Conservation (phyloP, 2,888 invertebrate genomes). For the Thelaira solivaga region DNA sequence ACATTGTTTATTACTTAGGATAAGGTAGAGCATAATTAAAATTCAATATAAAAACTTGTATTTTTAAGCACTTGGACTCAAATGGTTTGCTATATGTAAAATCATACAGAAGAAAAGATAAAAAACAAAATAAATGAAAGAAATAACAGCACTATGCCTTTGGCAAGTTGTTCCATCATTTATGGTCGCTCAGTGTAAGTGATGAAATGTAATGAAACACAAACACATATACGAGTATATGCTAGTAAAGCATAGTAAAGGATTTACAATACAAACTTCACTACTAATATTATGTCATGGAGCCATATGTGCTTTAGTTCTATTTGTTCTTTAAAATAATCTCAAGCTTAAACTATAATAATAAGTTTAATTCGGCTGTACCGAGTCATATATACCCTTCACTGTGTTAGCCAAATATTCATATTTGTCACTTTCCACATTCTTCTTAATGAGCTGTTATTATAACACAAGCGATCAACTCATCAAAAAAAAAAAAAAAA, state of each 20-base stretch:
- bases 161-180: conserved; percentile 64
- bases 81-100: neutral
- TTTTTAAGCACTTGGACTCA: neutral
- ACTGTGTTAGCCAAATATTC: no score
- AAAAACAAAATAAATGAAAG: conserved; percentile 10
- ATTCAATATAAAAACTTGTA: neutral
- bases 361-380: no score
- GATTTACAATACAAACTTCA: no score
- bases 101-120: neutral
- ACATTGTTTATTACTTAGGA: no score
- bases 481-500: no score
- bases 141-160: conserved; percentile 50
- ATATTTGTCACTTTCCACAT: no score
- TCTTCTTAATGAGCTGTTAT: no score
- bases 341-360: conserved; percentile 34
- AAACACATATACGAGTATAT: neutral
- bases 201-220: conserved; percentile 50
- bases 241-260: neutral
- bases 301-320: conserved; percentile 23
- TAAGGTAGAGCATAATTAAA: neutral
- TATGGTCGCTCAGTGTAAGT: conserved; percentile 57
- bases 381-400: no score
- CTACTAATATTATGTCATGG: neutral
- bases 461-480: no score
- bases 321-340: conserved; percentile 28